phyloP scores from a whole-genome alignment of 2,888 invertebrate genomes.

The Volucella bombylans region DNA sequence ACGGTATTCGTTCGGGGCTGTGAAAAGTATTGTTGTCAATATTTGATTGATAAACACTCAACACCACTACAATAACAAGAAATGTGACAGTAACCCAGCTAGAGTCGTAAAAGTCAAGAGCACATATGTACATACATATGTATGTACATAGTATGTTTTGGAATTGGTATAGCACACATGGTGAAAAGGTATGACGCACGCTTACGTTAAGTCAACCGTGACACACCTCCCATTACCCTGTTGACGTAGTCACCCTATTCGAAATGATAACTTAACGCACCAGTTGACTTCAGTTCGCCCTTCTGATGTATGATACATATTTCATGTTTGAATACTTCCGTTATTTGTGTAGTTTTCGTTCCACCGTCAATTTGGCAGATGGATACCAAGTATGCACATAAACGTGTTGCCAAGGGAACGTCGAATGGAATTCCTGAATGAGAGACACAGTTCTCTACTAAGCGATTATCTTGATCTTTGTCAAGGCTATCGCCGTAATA shows the following conservation, averaged over 20 bases:
- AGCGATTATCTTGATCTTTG: slow-evolving; percentile 18
- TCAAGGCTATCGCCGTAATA: slow-evolving; percentile 4
- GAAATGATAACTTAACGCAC: neutral
- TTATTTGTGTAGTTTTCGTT: no score
- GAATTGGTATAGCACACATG: neutral
- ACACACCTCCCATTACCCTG: slow-evolving; percentile 44
- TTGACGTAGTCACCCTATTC: slow-evolving; percentile 3
- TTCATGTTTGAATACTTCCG: no score
- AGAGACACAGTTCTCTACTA: neutral
- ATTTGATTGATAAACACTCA: slow-evolving; percentile 35
- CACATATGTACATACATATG: no score
- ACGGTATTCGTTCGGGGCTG: slow-evolving; percentile 4
- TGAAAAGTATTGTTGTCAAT: neutral
- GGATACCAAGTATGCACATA: neutral
- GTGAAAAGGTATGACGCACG: slow-evolving; percentile 25
- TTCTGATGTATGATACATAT: no score
- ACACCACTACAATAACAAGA: neutral
- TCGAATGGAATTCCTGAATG: neutral
- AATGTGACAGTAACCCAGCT: no score
- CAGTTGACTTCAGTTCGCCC: neutral
- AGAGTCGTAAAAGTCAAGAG: no score
- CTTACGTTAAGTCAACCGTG: slow-evolving; percentile 18
- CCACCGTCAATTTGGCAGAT: no score
- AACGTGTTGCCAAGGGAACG: slow-evolving; percentile 19
- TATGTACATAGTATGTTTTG: neutral